Evolutionary conservation across 1,140 invertebrate genomes (phyloP), one percentile per base, ranked within the genome.

Genomic region (Adoxophyes honmai): DNA sequence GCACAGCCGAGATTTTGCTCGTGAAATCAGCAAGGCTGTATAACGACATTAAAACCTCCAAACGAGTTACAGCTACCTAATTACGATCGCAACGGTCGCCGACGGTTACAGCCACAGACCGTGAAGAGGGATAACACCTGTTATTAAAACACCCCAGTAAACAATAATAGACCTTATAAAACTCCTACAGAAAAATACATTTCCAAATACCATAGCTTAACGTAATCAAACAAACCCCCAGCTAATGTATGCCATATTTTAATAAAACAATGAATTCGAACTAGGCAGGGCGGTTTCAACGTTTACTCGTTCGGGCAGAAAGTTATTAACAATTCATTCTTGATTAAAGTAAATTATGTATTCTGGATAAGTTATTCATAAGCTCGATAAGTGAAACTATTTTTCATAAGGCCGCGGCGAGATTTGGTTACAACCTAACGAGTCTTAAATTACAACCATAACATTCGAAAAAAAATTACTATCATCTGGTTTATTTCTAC

Each of bases 121-220:
- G 81, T 82, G 78, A 85, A 81, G 66, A 66, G 63, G 57, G 37
- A 28, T 65, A 48, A 56, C 81, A 81, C 72, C 78, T 80, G 81
- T 84, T 74, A 68, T 75, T 73, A 66, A 15, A 10, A 38, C 56
- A 39, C 59, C 59, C 34, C 56, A 51, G 35, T 16, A 36, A 52
- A 13, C 48, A 48, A 48, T 33, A 48, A 28, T 48, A 48, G 16
- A 48, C 42, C n/a, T 11, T 48, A 11, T 48, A 28, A 11, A 48
- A 16, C 11, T 21, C 10, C n/a, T 8, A 33, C 18, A 48, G 42
- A 14, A 48, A 48, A 28, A 48, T 48, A 33, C 18, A 48, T 4
- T 48, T 48, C 10, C 13, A 7, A 48, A 18, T 18, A 48, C 10
- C n/a, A 11, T 48, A 18, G 34, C 6, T 13, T 13, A 28, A 28